phyloP scores from a whole-genome alignment of 2,113 vertebrate species.

The Numenius arquata region DNA sequence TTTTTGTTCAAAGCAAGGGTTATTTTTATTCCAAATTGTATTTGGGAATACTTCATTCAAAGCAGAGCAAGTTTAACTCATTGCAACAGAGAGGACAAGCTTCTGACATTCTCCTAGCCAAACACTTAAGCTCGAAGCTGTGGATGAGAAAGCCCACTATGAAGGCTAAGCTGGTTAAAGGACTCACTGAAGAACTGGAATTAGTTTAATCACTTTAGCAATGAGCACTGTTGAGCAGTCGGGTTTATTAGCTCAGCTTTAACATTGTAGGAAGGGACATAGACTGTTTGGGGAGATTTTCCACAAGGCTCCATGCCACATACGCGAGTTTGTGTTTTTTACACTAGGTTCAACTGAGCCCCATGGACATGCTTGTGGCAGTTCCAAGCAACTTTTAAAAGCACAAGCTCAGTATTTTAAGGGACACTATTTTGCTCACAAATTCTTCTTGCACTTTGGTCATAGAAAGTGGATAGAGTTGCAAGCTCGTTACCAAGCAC shows the following conservation, averaged over 20 bases:
- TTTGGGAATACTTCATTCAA: background rate
- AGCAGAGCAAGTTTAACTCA: background rate
- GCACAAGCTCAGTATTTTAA: background rate
- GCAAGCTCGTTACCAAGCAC: background rate
- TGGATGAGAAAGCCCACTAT: background rate
- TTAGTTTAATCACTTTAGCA: background rate
- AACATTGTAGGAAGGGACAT: background rate
- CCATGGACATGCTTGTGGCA: fast-evolving
- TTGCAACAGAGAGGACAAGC: background rate
- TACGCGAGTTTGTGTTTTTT: background rate
- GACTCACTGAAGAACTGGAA: background rate
- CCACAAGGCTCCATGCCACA: background rate
- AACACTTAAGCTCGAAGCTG: background rate
- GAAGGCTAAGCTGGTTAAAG: background rate
- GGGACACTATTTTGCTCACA: background rate
- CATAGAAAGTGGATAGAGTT: background rate
- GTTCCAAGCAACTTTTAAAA: background rate
- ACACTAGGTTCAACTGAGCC: background rate
- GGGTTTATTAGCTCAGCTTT: background rate
- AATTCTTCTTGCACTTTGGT: background rate
- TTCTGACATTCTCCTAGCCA: background rate
- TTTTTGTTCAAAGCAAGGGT: background rate
- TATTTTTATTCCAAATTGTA: background rate
- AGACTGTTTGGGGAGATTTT: background rate
- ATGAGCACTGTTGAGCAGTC: background rate